Conservation (phyloP, 1,140 invertebrate species). For the Dendrolimus kikuchii region DNA sequence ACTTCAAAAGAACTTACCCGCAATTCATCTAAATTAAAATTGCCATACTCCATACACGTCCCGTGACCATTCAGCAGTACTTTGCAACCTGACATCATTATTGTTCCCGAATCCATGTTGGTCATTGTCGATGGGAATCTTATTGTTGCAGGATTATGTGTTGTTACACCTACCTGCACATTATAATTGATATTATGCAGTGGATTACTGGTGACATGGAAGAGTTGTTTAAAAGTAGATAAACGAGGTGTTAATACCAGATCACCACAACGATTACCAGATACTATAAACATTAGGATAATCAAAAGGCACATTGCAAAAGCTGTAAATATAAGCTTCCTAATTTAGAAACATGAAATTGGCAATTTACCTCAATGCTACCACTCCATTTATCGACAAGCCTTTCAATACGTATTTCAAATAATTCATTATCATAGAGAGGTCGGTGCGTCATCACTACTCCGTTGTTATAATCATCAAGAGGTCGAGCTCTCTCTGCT, state of each 20-base stretch:
- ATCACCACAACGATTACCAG: not conserved
- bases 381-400: slow-evolving; percentile 94
- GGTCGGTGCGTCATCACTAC: slow-evolving; percentile 94
- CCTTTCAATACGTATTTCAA: slow-evolving; percentile 94
- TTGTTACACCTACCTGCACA: slow-evolving; percentile 88
- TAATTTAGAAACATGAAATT: not conserved
- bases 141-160: slow-evolving; percentile 90
- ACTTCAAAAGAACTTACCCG: slow-evolving; percentile 72
- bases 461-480: slow-evolving; percentile 97
- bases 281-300: not conserved
- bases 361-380: slow-evolving; percentile 82
- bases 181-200: too few relatives aligned
- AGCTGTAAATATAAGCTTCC: too few relatives aligned
- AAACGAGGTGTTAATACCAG: too few relatives aligned
- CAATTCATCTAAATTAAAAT: slow-evolving; percentile 95
- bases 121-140: slow-evolving; percentile 98
- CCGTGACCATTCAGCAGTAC: slow-evolving; percentile 96
- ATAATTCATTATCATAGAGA: slow-evolving; percentile 90
- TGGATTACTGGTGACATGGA: too few relatives aligned
- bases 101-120: slow-evolving; percentile 94
- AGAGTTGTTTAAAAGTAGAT: too few relatives aligned
- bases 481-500: slow-evolving; percentile 86
- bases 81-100: slow-evolving; percentile 98
- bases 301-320: too few relatives aligned
- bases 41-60: slow-evolving; percentile 92